Evolutionary conservation across 2,888 invertebrate genomes (phyloP), one percentile per base, ranked within the genome.

Genomic region (Caenorhabditis sp.): DNA sequence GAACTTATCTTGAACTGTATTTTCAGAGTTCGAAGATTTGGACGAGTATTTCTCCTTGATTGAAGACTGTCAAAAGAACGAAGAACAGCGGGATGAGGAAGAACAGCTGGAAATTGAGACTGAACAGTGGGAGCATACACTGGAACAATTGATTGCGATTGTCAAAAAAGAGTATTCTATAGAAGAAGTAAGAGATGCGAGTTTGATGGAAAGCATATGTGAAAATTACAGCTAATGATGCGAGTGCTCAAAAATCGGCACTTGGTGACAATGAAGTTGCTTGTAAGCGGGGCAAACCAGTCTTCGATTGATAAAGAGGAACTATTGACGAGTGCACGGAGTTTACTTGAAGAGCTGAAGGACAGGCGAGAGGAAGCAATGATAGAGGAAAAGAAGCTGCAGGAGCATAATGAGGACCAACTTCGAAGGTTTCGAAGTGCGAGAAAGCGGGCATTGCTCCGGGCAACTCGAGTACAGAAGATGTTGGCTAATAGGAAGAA

Each of bases 221-320:
- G n/a, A n/a, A n/a, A n/a, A n/a, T n/a, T n/a, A n/a, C 65, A 65
- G 58, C n/a, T 68, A 26, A 70, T 70, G 68, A 70, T 70, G 68
- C 27, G 45, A 39, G 24, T 59, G 6, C 59, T 70, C 2, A n/a
- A 13, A 20, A 59, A 52, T 20, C 68, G 68, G 5, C 68, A 70
- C 27, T 8, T 45, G 4, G 59, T 70, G 13, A 70, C 59, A 0
- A 70, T 70, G 68, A 41, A 43, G 15, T 53, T 70, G 0, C 59
- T 70, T 11, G 43, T 59, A 4, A 24, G 30, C 8, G 27, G 37
- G 7, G 24, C 35, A 5, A 59, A 52, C 26, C 68, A 70, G n/a
- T 59, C 68, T 0, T 43, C 52, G 2, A 59, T 70, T 20, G 43
- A 59, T 15, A 52, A 53, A 7, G 37, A 59, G 0, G 0, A 2